phyloP scores from a whole-genome alignment of 2,113 vertebrate genomes.

The Genyomyrus donnyi region DNA sequence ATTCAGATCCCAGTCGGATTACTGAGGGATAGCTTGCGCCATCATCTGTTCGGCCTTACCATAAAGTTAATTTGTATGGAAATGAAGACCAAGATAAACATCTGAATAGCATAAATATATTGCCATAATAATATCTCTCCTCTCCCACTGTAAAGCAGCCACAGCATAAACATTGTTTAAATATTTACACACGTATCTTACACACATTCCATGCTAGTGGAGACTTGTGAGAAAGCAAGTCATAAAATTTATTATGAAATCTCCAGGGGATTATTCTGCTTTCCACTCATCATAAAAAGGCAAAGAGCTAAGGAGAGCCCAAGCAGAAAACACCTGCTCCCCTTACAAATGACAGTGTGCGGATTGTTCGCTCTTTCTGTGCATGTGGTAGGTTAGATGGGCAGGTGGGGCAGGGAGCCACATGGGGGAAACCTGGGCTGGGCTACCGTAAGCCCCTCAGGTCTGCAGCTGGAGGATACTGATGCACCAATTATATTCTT shows the following conservation, averaged over 20 bases:
- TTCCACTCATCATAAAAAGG: slow-evolving; percentile 31
- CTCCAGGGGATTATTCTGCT: slow-evolving; percentile 32
- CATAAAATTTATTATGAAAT: slow-evolving; percentile 47
- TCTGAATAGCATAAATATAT: slow-evolving; percentile 32
- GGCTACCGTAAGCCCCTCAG: not conserved
- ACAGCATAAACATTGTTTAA: slow-evolving; percentile 43
- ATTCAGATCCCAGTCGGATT: not conserved
- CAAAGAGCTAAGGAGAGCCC: slow-evolving; percentile 38
- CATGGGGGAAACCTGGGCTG: not conserved
- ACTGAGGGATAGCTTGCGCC: not conserved
- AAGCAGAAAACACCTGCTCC: slow-evolving; percentile 58
- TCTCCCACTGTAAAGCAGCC: slow-evolving; percentile 4
- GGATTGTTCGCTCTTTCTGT: slow-evolving; percentile 43
- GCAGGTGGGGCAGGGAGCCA: slow-evolving; percentile 39
- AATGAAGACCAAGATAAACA: slow-evolving; percentile 19
- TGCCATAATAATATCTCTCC: slow-evolving; percentile 17
- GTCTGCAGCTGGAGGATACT: not conserved
- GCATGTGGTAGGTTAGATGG: slow-evolving; percentile 56
- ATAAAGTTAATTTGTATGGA: not conserved
- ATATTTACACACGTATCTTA: slow-evolving; percentile 32
- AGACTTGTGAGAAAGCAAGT: slow-evolving; percentile 41
- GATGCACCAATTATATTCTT: not conserved
- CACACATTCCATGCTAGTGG: slow-evolving; percentile 43
- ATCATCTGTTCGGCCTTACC: not conserved
- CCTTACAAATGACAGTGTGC: slow-evolving; percentile 55